These are phyloP conservation scores for Zosterops borbonicus DNA, from an alignment of 2,113 vertebrate genomes.

Conservation along the genomic window DNA sequence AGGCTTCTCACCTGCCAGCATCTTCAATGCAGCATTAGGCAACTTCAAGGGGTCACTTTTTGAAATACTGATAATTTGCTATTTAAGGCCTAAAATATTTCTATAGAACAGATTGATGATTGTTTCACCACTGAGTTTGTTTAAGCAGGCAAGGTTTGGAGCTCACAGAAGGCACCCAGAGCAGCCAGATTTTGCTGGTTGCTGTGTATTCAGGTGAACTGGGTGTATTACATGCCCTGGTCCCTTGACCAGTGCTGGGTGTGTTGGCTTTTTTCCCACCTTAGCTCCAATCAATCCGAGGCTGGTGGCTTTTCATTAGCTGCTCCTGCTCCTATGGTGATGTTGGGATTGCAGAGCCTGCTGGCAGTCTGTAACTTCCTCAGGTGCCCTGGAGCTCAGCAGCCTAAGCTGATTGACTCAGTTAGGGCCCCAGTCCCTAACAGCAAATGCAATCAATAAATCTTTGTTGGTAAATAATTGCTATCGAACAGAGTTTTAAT, in stretches of 20 bases:
- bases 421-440: slow-evolving; percentile 62
- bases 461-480: slow-evolving; percentile 90
- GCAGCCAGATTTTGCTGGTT: accelerated
- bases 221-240: background rate
- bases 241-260: background rate
- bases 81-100: background rate
- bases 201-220: background rate
- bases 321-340: background rate
- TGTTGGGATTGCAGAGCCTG: background rate
- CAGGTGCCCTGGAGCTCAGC: slow-evolving; percentile 38
- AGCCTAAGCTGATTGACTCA: slow-evolving; percentile 69
- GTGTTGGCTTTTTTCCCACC: background rate
- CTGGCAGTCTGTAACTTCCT: slow-evolving; percentile 2
- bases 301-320: background rate
- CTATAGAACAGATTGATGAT: accelerated
- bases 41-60: background rate
- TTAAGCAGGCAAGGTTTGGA: background rate
- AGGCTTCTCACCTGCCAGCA: background rate
- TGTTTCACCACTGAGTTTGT: background rate
- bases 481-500: slow-evolving; percentile 84
- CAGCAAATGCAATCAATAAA: slow-evolving; percentile 80
- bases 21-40: background rate
- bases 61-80: background rate
- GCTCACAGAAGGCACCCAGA: background rate
- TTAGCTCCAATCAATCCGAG: background rate